Conservation (phyloP, 2,797 vertebrate species). For the Melopsittacus undulatus region DNA sequence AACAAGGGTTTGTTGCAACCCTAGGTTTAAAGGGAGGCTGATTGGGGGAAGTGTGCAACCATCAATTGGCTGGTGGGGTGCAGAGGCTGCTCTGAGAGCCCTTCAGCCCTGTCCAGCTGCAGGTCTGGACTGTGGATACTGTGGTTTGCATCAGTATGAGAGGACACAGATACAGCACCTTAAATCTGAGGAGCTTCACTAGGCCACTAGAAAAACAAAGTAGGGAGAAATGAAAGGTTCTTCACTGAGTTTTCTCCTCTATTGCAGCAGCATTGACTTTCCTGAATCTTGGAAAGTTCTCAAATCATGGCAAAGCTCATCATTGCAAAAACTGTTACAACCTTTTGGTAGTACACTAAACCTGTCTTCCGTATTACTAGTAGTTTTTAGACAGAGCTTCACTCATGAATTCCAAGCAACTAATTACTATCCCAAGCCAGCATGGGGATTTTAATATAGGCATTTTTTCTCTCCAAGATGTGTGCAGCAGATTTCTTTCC, state of each 20-base stretch:
- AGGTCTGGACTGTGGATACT: background rate
- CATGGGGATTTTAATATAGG: background rate
- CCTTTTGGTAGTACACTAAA: background rate
- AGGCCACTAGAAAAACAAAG: background rate
- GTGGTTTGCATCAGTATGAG: background rate
- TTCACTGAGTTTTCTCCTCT: background rate
- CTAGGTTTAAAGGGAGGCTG: background rate
- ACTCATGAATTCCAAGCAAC: constrained; percentile 5
- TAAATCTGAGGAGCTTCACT: constrained; percentile 11
- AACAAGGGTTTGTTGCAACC: background rate
- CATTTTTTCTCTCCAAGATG: background rate
- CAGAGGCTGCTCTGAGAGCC: background rate
- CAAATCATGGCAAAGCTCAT: background rate
- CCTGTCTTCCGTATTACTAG: background rate
- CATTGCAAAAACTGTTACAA: background rate
- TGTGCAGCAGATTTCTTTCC: background rate
- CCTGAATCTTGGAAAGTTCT: background rate
- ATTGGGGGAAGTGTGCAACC: background rate
- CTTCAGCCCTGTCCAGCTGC: background rate
- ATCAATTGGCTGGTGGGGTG: background rate
- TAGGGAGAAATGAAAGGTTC: background rate
- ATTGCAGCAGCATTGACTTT: background rate
- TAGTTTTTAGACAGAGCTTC: background rate
- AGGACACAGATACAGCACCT: background rate
- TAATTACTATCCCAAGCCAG: background rate